phyloP scores from a whole-genome alignment of 2,888 invertebrate genomes.

The Prosopocoilus inquinatus region DNA sequence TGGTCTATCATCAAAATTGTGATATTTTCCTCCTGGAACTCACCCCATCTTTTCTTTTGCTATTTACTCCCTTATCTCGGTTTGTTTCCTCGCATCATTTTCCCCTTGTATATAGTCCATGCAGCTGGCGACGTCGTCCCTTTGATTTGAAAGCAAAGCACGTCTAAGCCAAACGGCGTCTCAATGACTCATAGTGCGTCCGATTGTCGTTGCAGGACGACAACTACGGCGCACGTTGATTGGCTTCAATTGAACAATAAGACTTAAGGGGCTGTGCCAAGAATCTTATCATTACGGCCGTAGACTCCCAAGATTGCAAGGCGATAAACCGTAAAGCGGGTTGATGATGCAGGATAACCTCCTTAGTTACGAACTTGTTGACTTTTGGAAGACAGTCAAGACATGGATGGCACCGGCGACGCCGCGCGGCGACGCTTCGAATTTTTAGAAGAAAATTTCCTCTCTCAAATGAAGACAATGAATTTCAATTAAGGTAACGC shows the following conservation, averaged over 20 bases:
- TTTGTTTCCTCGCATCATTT: background rate
- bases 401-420: background rate
- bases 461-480: constrained; percentile 4
- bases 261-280: constrained; percentile 36
- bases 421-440: background rate
- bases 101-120: background rate
- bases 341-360: constrained; percentile 27
- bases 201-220: constrained; percentile 56
- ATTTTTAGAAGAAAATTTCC: constrained; percentile 5
- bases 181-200: constrained; percentile 61
- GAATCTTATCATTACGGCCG: constrained; percentile 37
- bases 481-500: constrained; percentile 10
- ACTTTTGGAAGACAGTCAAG: constrained; percentile 25
- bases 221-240: constrained; percentile 25
- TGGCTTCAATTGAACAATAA: constrained; percentile 29
- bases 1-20: too few relatives aligned
- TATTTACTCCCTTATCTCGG: background rate
- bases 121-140: constrained; percentile 1
- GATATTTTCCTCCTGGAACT: too few relatives aligned
- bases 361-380: constrained; percentile 30
- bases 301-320: constrained; percentile 18
- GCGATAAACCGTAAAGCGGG: constrained; percentile 32
- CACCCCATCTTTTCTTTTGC: too few relatives aligned
- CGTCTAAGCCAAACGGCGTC: constrained; percentile 56
- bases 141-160: constrained; percentile 31